Percentiles rank a stretch among this genome's conserved stretches.
Conservation (phyloP, 2,113 vertebrate species). For the Ivindomyrus marchei region DNA sequence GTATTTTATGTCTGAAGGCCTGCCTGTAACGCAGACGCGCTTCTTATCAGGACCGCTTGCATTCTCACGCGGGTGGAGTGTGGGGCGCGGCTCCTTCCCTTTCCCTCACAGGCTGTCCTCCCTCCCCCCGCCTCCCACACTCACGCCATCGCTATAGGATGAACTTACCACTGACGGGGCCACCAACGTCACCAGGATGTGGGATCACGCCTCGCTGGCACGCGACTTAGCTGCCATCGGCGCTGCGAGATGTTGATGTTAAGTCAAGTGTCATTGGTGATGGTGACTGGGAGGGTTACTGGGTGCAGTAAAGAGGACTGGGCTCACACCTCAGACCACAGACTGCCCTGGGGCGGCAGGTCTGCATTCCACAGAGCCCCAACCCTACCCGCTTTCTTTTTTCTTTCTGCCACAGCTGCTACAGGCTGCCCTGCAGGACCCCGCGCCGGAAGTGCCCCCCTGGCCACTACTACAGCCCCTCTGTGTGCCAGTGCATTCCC, state of each 20-base stretch:
- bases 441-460: conserved; percentile 38
- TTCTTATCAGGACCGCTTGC: not conserved
- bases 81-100: not conserved
- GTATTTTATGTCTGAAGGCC: not conserved
- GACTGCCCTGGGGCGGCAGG: not conserved
- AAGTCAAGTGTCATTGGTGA: not conserved
- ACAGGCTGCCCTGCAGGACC: conserved; percentile 55
- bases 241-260: not conserved
- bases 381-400: not conserved
- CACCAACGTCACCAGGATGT: not conserved
- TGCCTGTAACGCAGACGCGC: not conserved
- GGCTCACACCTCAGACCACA: not conserved
- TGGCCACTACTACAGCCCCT: conserved; percentile 53
- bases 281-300: not conserved
- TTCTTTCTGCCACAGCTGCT: conserved; percentile 42
- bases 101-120: not conserved
- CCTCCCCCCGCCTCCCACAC: not conserved
- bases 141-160: not conserved
- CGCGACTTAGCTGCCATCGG: not conserved
- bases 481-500: conserved; percentile 60
- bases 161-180: not conserved
- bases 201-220: not conserved
- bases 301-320: not conserved
- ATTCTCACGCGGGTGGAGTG: not conserved
- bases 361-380: not conserved